phyloP scores from a whole-genome alignment of 2,797 vertebrate genomes.

The Florisuga fusca region DNA sequence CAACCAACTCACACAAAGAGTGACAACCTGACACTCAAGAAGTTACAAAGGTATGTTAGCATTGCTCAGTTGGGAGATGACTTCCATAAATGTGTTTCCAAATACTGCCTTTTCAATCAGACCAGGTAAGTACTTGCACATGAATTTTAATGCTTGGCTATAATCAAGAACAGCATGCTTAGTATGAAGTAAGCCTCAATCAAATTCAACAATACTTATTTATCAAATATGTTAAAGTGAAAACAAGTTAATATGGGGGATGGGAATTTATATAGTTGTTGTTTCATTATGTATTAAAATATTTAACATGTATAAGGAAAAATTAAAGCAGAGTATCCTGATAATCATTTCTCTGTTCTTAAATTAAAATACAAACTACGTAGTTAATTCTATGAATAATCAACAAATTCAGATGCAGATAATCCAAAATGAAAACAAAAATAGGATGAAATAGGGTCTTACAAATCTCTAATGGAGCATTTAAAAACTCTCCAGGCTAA shows the following conservation, averaged over 20 bases:
- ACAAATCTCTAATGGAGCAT: neutral
- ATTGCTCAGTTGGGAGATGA: neutral
- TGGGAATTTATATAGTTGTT: neutral
- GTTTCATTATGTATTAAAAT: neutral
- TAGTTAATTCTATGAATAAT: neutral
- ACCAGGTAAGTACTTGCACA: neutral
- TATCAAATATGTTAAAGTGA: neutral
- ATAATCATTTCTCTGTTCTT: neutral
- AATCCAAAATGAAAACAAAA: neutral
- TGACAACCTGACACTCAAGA: neutral
- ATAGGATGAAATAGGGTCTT: neutral
- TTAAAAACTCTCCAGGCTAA: neutral
- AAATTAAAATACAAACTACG: neutral
- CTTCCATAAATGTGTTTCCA: neutral
- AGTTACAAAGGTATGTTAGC: neutral
- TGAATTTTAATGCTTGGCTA: neutral
- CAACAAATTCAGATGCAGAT: neutral
- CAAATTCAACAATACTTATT: neutral
- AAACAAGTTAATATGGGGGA: neutral
- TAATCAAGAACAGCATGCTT: neutral
- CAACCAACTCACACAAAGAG: neutral
- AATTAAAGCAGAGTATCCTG: neutral
- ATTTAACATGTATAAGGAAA: neutral
- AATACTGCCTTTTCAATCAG: conserved; percentile 9
- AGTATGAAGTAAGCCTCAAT: neutral